Evolutionary conservation across 2,888 invertebrate genomes (phyloP).

Genomic region (Agonum fuliginosum): DNA sequence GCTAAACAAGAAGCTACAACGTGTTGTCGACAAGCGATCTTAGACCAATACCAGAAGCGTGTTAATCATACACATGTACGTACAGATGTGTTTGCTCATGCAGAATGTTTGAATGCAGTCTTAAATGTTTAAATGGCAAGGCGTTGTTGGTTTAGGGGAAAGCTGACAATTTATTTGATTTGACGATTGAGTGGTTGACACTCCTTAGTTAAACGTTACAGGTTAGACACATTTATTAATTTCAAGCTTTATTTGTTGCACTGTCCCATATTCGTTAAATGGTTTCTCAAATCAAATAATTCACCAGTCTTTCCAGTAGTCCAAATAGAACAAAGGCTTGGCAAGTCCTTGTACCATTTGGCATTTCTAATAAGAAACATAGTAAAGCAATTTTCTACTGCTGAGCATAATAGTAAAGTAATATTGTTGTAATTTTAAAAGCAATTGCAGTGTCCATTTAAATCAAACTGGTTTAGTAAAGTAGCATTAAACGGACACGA

Average conservation of each 20-base stretch:
- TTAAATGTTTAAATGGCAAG: constrained; percentile 61
- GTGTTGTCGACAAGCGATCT: constrained; percentile 63
- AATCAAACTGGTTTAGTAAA: constrained; percentile 42
- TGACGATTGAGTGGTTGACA: too few species aligned
- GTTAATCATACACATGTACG: constrained; percentile 66
- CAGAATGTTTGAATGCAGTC: constrained; percentile 73
- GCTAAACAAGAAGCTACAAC: constrained; percentile 56
- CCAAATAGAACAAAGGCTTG: not conserved
- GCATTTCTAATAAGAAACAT: constrained; percentile 47
- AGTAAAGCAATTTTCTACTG: constrained; percentile 54
- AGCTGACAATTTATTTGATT: constrained; percentile 7
- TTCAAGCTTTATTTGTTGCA: too few species aligned
- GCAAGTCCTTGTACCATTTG: constrained; percentile 13
- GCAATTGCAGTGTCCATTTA: constrained; percentile 57
- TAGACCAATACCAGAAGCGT: constrained; percentile 68
- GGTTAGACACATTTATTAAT: too few species aligned
- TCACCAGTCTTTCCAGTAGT: not conserved
- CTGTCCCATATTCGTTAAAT: not conserved
- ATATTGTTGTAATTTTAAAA: constrained; percentile 43
- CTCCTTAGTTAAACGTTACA: too few species aligned
- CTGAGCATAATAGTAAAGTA: constrained; percentile 51
- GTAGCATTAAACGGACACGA: constrained; percentile 56
- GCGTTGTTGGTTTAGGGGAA: constrained; percentile 18
- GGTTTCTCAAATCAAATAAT: constrained; percentile 1
- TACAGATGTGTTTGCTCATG: constrained; percentile 68